phyloP scores from a whole-genome alignment of 2,797 vertebrate species.

The Orestias chungarensis region DNA sequence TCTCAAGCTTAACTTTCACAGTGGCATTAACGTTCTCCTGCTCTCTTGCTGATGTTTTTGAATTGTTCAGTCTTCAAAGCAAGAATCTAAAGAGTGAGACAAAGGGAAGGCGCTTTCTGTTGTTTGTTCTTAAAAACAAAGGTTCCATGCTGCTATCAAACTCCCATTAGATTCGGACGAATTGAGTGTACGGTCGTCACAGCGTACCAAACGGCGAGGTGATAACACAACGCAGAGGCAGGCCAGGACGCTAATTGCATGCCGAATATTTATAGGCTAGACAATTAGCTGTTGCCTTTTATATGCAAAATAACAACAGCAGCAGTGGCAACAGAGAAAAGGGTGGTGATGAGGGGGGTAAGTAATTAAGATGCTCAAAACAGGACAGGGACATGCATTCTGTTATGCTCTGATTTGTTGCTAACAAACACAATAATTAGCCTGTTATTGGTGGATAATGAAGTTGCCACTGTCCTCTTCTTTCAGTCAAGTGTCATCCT shows the following conservation, averaged over 20 bases:
- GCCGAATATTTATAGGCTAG: constrained; percentile 99
- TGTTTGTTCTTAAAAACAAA: constrained; percentile 82
- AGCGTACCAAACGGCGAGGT: constrained; percentile 78
- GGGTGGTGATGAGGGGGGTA: constrained; percentile 73
- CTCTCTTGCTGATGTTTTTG: constrained; percentile 35
- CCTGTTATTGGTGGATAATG: constrained; percentile 99
- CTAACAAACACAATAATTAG: constrained; percentile 99
- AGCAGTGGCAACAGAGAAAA: constrained; percentile 78
- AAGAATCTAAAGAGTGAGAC: constrained; percentile 61
- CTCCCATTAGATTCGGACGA: constrained; percentile 82
- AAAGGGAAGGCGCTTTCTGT: constrained; percentile 59
- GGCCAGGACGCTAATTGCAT: constrained; percentile 94
- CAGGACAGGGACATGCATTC: constrained; percentile 99
- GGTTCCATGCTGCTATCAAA: constrained; percentile 80
- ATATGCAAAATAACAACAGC: constrained; percentile 99
- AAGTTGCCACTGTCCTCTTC: constrained; percentile 98
- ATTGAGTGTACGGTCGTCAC: constrained; percentile 78
- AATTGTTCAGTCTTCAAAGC: constrained; percentile 61
- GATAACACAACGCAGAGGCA: constrained; percentile 83
- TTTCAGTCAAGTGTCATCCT: constrained; percentile 80
- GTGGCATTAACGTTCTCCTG: constrained; percentile 36
- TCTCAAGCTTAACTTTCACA: constrained; percentile 20
- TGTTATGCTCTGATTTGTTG: constrained; percentile 99
- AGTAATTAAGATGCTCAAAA: constrained; percentile 99
- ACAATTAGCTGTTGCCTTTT: constrained; percentile 99